A percentile compares a stretch with the other conserved stretches of the same genome.
Evolutionary conservation across 2,797 vertebrate species (phyloP).

Genomic region (Mastacembelus armatus): DNA sequence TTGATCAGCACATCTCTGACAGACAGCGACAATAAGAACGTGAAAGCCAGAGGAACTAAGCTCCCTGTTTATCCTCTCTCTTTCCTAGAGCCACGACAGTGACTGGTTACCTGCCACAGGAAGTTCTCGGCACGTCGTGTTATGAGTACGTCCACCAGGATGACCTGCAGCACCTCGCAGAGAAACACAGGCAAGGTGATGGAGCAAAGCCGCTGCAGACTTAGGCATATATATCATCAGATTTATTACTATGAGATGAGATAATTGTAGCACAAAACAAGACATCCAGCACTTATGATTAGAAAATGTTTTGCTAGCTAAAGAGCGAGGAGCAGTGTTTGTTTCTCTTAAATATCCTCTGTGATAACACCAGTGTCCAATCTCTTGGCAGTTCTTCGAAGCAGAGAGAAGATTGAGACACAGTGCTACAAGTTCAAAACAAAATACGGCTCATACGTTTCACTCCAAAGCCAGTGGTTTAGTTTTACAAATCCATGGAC

Average conservation of each 20-base stretch:
- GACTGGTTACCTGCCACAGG: constrained; percentile 95
- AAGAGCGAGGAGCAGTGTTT: not conserved
- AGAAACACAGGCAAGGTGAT: constrained; percentile 95
- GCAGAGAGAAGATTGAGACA: constrained; percentile 96
- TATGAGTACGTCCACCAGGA: constrained; percentile 99
- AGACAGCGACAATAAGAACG: not conserved
- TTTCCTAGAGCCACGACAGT: constrained; percentile 90
- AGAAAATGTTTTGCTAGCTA: not conserved
- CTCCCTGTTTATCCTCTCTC: not conserved
- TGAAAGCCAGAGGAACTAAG: not conserved
- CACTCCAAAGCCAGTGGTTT: constrained; percentile 96
- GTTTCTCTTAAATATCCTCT: not conserved
- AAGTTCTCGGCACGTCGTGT: constrained; percentile 95
- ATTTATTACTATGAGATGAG: not conserved
- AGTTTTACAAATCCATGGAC: constrained; percentile 99
- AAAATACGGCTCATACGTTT: constrained; percentile 94
- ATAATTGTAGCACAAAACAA: not conserved
- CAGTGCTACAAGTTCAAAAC: constrained; percentile 96
- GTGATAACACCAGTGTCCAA: constrained; percentile 7
- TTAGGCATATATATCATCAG: not conserved
- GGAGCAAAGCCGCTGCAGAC: not conserved
- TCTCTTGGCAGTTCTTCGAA: constrained; percentile 89
- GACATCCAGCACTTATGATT: not conserved
- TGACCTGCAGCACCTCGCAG: constrained; percentile 93
- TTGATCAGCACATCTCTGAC: not conserved